Percentiles rank a stretch among this genome's conserved stretches.
Conservation (phyloP, 2,797 vertebrate genomes). For the Coregonus suidteri region DNA sequence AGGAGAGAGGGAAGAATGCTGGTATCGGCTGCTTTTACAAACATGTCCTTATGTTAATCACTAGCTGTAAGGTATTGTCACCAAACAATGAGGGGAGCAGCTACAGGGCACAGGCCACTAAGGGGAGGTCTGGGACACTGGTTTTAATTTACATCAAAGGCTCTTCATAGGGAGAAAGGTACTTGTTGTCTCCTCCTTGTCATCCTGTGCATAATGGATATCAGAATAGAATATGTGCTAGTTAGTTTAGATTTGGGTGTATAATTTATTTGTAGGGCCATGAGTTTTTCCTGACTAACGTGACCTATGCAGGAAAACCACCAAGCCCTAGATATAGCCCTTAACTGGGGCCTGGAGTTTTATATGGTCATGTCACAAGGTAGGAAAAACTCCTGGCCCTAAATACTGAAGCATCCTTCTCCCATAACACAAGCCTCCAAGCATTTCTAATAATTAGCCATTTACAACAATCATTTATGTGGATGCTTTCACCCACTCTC, state of each 20-base stretch:
- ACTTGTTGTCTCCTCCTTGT: background rate
- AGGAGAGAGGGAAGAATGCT: too few species aligned
- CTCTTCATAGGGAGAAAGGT: background rate
- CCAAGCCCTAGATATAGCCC: background rate
- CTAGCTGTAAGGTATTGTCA: constrained; percentile 32
- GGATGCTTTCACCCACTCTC: constrained; percentile 11
- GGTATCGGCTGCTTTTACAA: too few species aligned
- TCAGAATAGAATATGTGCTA: background rate
- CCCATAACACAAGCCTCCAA: constrained; percentile 12
- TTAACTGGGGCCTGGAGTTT: too few species aligned
- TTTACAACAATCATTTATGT: constrained; percentile 30
- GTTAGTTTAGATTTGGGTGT: background rate
- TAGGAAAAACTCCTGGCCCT: background rate
- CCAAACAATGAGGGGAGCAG: constrained; percentile 9
- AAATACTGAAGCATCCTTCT: constrained; percentile 4
- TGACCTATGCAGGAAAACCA: background rate
- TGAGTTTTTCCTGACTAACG: background rate
- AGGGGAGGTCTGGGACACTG: background rate
- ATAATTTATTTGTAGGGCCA: background rate
- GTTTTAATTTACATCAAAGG: constrained; percentile 9
- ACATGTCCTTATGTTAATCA: constrained; percentile 25
- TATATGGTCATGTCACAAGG: background rate
- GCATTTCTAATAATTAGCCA: constrained; percentile 28
- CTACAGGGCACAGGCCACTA: background rate
- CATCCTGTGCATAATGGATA: background rate